Evolutionary conservation across 2,888 invertebrate species (phyloP).

Genomic region (Aleiodes leptofemur): DNA sequence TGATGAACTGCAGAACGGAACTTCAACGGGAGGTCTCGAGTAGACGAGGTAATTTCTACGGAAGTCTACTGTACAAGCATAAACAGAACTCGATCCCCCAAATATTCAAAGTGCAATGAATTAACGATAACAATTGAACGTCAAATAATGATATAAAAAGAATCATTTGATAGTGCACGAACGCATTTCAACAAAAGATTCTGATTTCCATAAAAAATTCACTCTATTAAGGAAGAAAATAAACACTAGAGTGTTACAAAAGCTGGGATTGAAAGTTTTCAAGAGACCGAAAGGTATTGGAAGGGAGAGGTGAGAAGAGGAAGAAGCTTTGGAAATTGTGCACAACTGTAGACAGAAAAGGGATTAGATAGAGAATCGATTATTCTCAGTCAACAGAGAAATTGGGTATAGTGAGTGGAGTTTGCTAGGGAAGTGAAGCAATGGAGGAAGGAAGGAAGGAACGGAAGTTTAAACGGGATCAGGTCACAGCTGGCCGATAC

Average conservation of each 20-base stretch:
- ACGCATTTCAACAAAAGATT: not conserved
- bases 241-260: not conserved
- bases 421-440: slow-evolving; percentile 30
- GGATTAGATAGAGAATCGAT: slow-evolving; percentile 43
- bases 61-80: too few species aligned
- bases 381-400: slow-evolving; percentile 40
- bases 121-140: too few species aligned
- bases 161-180: not conserved
- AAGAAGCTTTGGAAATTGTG: slow-evolving; percentile 32
- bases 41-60: too few species aligned
- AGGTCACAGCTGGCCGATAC: slow-evolving; percentile 46
- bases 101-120: too few species aligned
- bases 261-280: slow-evolving; percentile 4
- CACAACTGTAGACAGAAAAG: slow-evolving; percentile 33
- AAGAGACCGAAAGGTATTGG: slow-evolving; percentile 10
- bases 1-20: too few species aligned
- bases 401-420: slow-evolving; percentile 21
- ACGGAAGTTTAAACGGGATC: slow-evolving; percentile 41
- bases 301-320: slow-evolving; percentile 1
- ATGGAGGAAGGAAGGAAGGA: slow-evolving; percentile 43
- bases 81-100: too few species aligned
- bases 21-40: too few species aligned
- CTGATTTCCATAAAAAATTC: not conserved
- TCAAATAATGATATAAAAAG: too few species aligned
- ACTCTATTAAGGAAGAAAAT: slow-evolving; percentile 19